Evolutionary conservation across 2,113 vertebrate genomes (phyloP).

Genomic region (Proterorhinus semilunaris): DNA sequence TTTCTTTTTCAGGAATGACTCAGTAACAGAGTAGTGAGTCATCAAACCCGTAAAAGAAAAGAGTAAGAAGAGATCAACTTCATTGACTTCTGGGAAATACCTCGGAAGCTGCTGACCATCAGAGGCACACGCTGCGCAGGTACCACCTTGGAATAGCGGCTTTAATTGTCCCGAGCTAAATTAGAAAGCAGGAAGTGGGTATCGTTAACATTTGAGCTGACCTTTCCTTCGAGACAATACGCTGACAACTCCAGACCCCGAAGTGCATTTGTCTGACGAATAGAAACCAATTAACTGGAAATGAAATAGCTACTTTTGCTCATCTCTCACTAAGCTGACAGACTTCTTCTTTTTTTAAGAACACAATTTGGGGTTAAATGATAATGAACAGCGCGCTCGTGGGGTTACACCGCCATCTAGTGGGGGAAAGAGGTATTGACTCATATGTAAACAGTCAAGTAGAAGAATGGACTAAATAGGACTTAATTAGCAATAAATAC

Average conservation of each 20-base stretch:
- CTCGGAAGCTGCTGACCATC: neutral
- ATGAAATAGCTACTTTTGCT: slow-evolving; percentile 9
- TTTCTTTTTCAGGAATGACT: slow-evolving; percentile 31
- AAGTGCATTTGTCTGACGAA: neutral
- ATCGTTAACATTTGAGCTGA: slow-evolving; percentile 61
- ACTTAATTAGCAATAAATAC: too few species aligned
- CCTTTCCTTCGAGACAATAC: slow-evolving; percentile 52
- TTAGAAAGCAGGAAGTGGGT: slow-evolving; percentile 2
- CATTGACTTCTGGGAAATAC: slow-evolving; percentile 23
- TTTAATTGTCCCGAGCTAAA: neutral
- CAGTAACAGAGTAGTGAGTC: slow-evolving; percentile 50
- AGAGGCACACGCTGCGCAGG: too few species aligned
- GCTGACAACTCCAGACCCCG: neutral
- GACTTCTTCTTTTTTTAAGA: slow-evolving; percentile 32
- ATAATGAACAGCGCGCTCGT: neutral
- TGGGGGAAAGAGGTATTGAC: slow-evolving; percentile 21
- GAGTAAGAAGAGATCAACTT: slow-evolving; percentile 34
- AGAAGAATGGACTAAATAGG: too few species aligned
- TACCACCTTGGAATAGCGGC: neutral
- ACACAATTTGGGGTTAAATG: neutral
- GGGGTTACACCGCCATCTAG: slow-evolving; percentile 48
- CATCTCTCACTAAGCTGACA: slow-evolving; percentile 36
- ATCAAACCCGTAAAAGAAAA: slow-evolving; percentile 33
- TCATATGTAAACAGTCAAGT: neutral
- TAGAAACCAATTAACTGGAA: slow-evolving; percentile 3